Evolutionary conservation across 2,113 vertebrate genomes (phyloP).

Genomic region (Myrmophylax atrothorax): DNA sequence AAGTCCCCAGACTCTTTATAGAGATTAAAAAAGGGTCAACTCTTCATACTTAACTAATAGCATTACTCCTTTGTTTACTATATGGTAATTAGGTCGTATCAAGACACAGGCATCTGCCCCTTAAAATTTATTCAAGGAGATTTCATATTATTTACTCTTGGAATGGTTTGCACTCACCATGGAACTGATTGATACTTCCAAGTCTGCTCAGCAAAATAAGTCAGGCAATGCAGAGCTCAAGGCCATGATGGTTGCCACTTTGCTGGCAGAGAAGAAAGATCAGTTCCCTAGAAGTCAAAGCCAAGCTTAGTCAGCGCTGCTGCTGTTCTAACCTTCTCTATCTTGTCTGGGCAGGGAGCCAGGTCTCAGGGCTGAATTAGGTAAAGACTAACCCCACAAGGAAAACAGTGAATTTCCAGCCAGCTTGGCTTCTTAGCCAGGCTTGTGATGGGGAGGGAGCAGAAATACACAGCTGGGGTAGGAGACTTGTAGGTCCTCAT

Average conservation of each 20-base stretch:
- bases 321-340: not conserved
- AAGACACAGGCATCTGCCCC: not conserved
- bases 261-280: not conserved
- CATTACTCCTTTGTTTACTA: constrained; percentile 23
- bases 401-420: not conserved
- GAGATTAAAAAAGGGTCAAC: constrained; percentile 1
- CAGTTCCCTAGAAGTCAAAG: constrained; percentile 27
- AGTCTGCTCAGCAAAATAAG: not conserved
- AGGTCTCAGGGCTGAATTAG: not conserved
- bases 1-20: not conserved
- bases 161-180: not conserved
- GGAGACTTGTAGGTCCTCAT: not conserved
- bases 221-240: not conserved
- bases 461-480: not conserved
- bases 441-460: accelerated
- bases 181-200: not conserved
- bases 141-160: not conserved
- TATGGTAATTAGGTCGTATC: not conserved
- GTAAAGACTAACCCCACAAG: not conserved
- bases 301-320: constrained; percentile 25
- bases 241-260: accelerated
- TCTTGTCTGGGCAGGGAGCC: not conserved
- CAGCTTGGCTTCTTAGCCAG: not conserved
- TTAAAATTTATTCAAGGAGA: not conserved
- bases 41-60: not conserved